Percentiles rank a stretch among this genome's conserved stretches.
phyloP scores from a whole-genome alignment of 2,113 vertebrate species.

The Xerus inauris region DNA sequence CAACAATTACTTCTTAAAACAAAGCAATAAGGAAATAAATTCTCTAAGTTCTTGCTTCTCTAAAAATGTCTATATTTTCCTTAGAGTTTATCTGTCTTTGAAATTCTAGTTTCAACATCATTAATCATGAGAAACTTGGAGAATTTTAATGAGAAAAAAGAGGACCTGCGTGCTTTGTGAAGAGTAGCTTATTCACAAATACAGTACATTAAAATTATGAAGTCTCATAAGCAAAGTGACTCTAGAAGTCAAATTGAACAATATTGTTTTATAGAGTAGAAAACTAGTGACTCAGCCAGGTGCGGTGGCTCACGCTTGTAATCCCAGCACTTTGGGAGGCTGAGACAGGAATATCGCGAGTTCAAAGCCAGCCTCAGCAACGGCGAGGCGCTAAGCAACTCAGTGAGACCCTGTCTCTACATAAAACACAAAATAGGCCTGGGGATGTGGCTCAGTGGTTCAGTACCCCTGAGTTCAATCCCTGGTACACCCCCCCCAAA shows the following conservation, averaged over 20 bases:
- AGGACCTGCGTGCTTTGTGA: neutral
- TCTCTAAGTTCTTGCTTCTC: neutral
- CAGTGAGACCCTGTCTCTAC: no score
- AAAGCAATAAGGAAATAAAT: neutral
- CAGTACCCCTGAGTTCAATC: no score
- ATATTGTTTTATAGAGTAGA: neutral
- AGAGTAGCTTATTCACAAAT: neutral
- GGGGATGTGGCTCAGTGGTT: no score
- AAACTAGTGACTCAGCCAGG: neutral
- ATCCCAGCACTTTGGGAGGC: no score
- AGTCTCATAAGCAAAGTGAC: neutral
- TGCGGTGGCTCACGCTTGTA: no score
- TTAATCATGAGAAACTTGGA: neutral
- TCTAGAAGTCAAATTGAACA: neutral
- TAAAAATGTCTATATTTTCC: slow-evolving; percentile 3
- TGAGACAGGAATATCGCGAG: no score
- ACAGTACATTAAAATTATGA: neutral
- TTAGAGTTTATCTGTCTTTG: slow-evolving; percentile 8
- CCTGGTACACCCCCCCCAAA: no score
- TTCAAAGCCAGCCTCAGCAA: no score
- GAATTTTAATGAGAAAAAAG: neutral
- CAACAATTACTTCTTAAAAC: slow-evolving; percentile 14
- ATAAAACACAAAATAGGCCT: no score
- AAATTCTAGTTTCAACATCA: neutral
- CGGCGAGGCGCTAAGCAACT: no score